Evolutionary conservation across 2,888 invertebrate species (phyloP).

Genomic region (Calameuta idolon): DNA sequence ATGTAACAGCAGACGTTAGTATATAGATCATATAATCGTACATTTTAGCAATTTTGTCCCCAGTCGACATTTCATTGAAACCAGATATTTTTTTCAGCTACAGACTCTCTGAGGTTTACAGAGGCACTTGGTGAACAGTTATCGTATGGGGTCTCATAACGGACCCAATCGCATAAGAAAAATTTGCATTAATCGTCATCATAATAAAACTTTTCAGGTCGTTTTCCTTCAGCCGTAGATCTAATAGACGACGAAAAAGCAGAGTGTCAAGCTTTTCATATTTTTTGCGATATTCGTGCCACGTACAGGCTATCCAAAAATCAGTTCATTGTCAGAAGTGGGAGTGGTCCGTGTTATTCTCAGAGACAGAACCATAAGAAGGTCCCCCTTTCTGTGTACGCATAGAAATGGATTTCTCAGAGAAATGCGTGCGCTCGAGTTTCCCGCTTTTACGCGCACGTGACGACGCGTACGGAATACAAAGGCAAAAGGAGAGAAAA

Average conservation of each 20-base stretch:
- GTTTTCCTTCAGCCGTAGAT: neutral
- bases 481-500: slow-evolving; percentile 13
- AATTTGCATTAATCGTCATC: too few relatives aligned
- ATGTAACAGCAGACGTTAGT: too few relatives aligned
- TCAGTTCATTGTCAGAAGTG: neutral
- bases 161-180: too few relatives aligned
- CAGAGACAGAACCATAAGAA: neutral
- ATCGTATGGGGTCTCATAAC: too few relatives aligned
- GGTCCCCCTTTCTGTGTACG: neutral
- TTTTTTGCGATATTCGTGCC: neutral
- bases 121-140: too few relatives aligned
- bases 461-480: neutral
- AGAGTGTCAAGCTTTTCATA: neutral
- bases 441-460: neutral
- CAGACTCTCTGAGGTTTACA: too few relatives aligned
- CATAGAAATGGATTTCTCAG: neutral
- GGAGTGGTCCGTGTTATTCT: neutral
- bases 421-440: neutral
- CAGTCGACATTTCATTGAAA: too few relatives aligned
- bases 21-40: too few relatives aligned
- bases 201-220: too few relatives aligned
- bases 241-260: neutral
- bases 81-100: too few relatives aligned
- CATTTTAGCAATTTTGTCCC: too few relatives aligned
- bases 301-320: neutral